Base-by-base conservation (phyloP, 1,140 invertebrate genomes). In the Brachionus sp. region DNA sequence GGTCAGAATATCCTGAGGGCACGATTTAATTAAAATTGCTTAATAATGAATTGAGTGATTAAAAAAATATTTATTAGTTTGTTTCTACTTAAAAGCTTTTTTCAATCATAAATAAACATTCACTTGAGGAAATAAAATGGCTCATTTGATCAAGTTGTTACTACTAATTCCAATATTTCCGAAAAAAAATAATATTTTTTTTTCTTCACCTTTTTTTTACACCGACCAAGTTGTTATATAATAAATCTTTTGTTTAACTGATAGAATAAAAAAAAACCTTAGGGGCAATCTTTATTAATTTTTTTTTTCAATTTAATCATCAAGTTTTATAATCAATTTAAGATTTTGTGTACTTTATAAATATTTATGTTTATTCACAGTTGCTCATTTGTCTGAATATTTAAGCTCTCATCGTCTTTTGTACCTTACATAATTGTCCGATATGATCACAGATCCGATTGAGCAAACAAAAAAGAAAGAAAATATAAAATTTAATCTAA, bases 21-120 rank as follows among this genome's bases (percentile, higher is more conserved):
- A 57, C 50, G 16, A 57, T 57, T 57, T 57, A 57, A 57, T 57
- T 57, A 57, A 50, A 57, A 57, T 57, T 57, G 50, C 50, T 57
- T 57, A 57, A 57, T 57, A 57, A 57, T 57, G 50, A 57, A 7
- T 57, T 19, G 50, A 57, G 16, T 57, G 50, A 57, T 57, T 57
- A 57, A 57, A 57, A 57, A 57, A 57, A 25, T 57, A 57, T 57
- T 57, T 57, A 25, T 57, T 23, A 57, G 5, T 57, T 57, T 19
- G 19, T 7, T 57, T 57, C n/a, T 57, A 23, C 50, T 57, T 57
- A 57, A 57, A 57, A 9, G 50, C 50, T 57, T 57, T 57, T 29
- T 1, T 16, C 19, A 23, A 5, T 57, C 16, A 57, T 57, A 57
- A 57, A 25, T 19, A 57, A 57, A 57, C 50, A 57, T 57, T 57